Percentiles rank a stretch among this genome's conserved stretches.
Evolutionary conservation across 2,797 vertebrate genomes (phyloP).

Genomic region (Sebastes flavidus): DNA sequence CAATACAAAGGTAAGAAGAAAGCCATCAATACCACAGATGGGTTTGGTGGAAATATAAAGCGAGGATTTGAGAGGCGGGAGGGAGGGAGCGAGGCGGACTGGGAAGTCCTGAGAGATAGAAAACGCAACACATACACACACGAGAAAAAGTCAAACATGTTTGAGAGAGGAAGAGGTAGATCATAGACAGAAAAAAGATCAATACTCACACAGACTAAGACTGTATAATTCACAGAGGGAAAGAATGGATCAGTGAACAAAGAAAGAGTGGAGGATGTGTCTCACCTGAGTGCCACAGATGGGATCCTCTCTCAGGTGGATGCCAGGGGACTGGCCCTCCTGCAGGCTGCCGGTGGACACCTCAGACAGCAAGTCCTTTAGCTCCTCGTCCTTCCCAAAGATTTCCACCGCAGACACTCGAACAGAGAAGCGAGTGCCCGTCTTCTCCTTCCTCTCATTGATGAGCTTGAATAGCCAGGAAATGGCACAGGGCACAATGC

Average conservation of each 20-base stretch:
- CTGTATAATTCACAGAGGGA: constrained; percentile 57
- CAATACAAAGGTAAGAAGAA: constrained; percentile 73
- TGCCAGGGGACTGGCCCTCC: constrained; percentile 90
- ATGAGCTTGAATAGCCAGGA: constrained; percentile 99
- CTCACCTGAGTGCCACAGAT: constrained; percentile 94
- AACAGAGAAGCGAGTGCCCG: constrained; percentile 92
- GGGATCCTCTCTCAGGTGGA: constrained; percentile 94
- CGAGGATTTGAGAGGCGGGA: constrained; percentile 41
- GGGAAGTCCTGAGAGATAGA: constrained; percentile 51
- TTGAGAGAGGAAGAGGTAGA: constrained; percentile 45
- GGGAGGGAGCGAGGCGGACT: constrained; percentile 25
- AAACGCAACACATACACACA: constrained; percentile 12
- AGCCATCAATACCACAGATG: constrained; percentile 68
- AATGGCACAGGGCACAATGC: constrained; percentile 95
- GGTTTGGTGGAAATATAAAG: constrained; percentile 58
- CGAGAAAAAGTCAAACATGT: constrained; percentile 54
- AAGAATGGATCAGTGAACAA: constrained; percentile 59
- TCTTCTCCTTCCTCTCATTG: constrained; percentile 93
- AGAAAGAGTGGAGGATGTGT: constrained; percentile 28
- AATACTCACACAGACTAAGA: constrained; percentile 63
- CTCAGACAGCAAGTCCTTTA: constrained; percentile 94
- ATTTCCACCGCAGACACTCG: constrained; percentile 97
- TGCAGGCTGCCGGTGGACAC: constrained; percentile 90
- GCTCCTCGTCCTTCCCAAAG: constrained; percentile 92
- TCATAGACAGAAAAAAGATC: constrained; percentile 61